A percentile compares a stretch with the other conserved stretches of the same genome.
Evolutionary conservation across 2,113 vertebrate species (phyloP).

Genomic region (Rhineura floridana): DNA sequence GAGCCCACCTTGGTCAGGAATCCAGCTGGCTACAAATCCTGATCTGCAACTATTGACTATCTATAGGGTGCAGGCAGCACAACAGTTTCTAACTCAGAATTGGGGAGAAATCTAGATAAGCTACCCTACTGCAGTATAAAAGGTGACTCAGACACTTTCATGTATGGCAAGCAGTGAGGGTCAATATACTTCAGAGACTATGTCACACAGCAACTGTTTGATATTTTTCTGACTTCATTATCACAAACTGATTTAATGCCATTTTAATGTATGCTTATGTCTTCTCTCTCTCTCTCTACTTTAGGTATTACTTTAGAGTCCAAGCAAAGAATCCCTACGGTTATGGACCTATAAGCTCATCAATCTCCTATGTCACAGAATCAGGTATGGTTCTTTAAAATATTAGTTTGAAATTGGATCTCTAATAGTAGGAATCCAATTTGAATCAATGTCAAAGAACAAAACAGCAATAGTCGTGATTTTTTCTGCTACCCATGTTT

Average conservation of each 20-base stretch:
- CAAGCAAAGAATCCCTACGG: constrained; percentile 95
- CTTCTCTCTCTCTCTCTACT: constrained; percentile 46
- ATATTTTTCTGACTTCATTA: constrained; percentile 4
- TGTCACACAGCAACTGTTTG: background rate
- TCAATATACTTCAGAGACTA: background rate
- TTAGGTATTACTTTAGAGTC: constrained; percentile 97
- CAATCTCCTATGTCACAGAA: constrained; percentile 92
- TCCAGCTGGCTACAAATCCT: background rate
- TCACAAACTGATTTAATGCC: background rate
- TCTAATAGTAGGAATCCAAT: background rate
- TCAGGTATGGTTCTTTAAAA: constrained; percentile 81
- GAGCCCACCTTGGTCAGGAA: background rate
- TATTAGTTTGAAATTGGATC: constrained; percentile 35
- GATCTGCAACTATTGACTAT: background rate
- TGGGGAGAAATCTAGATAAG: background rate
- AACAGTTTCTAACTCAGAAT: background rate
- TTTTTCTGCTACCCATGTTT: background rate
- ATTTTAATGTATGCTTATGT: constrained; percentile 28
- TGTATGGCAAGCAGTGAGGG: background rate
- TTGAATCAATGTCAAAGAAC: background rate
- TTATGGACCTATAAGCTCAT: constrained; percentile 91
- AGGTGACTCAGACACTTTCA: background rate
- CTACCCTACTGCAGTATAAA: too few species aligned
- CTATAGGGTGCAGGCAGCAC: background rate
- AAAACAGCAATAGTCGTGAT: background rate